phyloP scores from a whole-genome alignment of 2,888 invertebrate genomes.

The Lycia hirtaria region DNA sequence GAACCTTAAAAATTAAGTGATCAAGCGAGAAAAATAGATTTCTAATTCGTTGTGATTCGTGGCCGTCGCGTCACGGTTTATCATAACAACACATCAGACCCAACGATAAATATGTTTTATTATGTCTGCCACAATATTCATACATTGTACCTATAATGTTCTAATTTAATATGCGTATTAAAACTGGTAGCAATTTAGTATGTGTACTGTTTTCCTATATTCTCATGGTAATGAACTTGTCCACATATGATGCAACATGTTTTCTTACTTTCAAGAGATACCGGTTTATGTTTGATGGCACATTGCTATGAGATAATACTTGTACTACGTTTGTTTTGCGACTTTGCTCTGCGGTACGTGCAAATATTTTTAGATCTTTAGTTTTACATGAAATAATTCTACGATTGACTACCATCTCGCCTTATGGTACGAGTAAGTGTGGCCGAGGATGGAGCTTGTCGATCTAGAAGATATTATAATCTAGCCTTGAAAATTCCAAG shows the following conservation, averaged over 20 bases:
- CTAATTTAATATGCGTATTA: constrained; percentile 10
- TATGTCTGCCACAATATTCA: not conserved
- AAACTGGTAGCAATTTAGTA: constrained; percentile 19
- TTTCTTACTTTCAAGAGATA: constrained; percentile 47
- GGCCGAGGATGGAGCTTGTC: too few relatives aligned
- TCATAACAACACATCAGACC: too few relatives aligned
- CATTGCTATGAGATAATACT: constrained; percentile 4
- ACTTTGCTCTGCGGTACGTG: constrained; percentile 5
- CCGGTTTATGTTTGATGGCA: constrained; percentile 32
- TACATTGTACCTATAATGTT: not conserved
- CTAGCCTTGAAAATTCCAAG: too few relatives aligned
- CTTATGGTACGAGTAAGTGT: too few relatives aligned
- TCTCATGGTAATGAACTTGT: constrained; percentile 45
- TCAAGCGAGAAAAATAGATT: too few relatives aligned
- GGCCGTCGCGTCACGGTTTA: too few relatives aligned
- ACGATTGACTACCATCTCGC: too few relatives aligned
- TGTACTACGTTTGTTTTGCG: not conserved
- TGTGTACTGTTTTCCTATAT: constrained; percentile 21
- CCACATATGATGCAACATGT: constrained; percentile 51
- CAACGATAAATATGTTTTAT: not conserved
- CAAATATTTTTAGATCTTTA: too few relatives aligned
- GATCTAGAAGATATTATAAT: too few relatives aligned
- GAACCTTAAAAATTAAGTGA: too few relatives aligned
- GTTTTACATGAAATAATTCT: too few relatives aligned
- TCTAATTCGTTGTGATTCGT: too few relatives aligned